Base-by-base conservation (phyloP, 2,888 invertebrate genomes). In the Lymantria dispar region DNA sequence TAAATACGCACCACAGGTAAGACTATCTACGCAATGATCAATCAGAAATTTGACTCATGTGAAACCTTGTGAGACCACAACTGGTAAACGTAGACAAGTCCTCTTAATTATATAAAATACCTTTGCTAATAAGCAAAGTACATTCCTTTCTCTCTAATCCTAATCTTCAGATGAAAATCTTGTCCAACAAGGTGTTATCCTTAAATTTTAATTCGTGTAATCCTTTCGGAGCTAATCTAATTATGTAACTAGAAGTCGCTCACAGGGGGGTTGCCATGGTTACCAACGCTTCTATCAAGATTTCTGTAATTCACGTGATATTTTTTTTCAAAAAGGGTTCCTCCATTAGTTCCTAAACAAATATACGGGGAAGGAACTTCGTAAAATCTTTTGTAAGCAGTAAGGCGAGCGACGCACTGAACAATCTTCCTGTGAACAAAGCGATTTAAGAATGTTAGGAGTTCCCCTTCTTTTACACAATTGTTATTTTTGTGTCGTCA, bases 401-500 rank as follows among this genome's bases (percentile, higher is more conserved):
- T 71, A 74, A 73, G 70, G 60, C 67, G 62, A 68, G 60, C 70
- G 72, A 60, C 80, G 80, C 80, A 80, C 70, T 70, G 75, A 73
- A 72, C 72, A 78, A 80, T 83, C 76, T 79, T 73, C 67, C 66
- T 63, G 48, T 54, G 61, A 74, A 76, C 78, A 82, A 80, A 78
- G 74, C 74, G 63, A 72, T 80, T 74, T 71, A 67, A 75, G 78
- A 73, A 40, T 40, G 12, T 9, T n/a, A 47, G 55, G 48, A 68
- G 67, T 68, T 78, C 73, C 84, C 81, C 80, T 76, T 72, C 66
- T 73, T 75, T 74, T 71, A 75, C 78, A 81, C 83, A 83, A 80
- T 84, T 82, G 80, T 82, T 83, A 80, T 85, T 85, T 83, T 77
- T 72, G 68, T 76, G 71, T 61, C 71, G 80, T 80, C 79, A 78